Evolutionary conservation across 1,140 invertebrate genomes (phyloP).

Genomic region (Muscidifurax raptorellus): DNA sequence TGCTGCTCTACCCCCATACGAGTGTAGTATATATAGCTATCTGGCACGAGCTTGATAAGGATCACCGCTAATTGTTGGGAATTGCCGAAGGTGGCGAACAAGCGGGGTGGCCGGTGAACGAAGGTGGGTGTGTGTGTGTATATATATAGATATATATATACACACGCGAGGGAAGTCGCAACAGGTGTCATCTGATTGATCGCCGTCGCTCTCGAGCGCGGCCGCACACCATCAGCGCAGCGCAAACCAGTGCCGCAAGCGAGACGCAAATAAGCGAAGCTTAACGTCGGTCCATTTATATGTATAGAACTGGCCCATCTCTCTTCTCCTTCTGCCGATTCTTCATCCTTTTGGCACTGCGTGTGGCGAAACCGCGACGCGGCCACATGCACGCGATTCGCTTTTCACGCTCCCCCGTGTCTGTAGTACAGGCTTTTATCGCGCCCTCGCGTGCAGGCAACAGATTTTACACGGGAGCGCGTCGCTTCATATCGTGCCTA

Average conservation of each 20-base stretch:
- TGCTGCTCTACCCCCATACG: background rate
- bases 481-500: background rate
- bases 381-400: background rate
- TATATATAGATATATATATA: too few species aligned
- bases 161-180: slow-evolving; percentile 59
- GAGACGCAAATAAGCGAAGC: slow-evolving; percentile 62
- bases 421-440: too few species aligned
- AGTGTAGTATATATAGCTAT: too few species aligned
- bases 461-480: background rate
- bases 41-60: slow-evolving; percentile 66
- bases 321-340: background rate
- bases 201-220: slow-evolving; percentile 67
- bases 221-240: background rate
- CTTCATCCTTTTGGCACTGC: background rate
- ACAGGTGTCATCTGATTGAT: slow-evolving; percentile 77
- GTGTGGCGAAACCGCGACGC: background rate
- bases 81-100: slow-evolving; percentile 70
- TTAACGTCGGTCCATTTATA: slow-evolving; percentile 66
- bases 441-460: background rate
- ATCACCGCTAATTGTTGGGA: slow-evolving; percentile 73
- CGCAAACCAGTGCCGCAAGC: slow-evolving; percentile 52
- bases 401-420: background rate
- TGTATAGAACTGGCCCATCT: background rate
- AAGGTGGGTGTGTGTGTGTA: background rate
- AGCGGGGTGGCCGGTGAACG: slow-evolving; percentile 39